A percentile compares a stretch with the other conserved stretches of the same genome.
These are phyloP conservation scores for Lacanobia wlatinum DNA, from an alignment of 2,888 invertebrate genomes.

Conservation along the genomic window DNA sequence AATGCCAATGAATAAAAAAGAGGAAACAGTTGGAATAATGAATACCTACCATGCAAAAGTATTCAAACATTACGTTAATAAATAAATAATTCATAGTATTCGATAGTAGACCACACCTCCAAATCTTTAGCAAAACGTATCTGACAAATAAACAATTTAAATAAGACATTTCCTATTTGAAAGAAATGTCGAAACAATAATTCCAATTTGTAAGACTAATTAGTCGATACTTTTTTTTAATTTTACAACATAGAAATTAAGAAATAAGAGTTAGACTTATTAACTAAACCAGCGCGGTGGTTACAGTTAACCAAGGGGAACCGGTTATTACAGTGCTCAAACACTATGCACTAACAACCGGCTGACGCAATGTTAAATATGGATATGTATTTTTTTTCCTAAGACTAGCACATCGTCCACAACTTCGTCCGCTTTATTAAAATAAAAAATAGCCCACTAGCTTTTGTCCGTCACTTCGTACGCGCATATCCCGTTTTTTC, in stretches of 20 bases:
- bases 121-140: neutral
- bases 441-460: no score
- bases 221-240: conserved; percentile 38
- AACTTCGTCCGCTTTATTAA: no score
- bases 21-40: neutral
- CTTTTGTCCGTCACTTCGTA: no score
- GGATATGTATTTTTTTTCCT: neutral
- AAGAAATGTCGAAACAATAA: conserved; percentile 25
- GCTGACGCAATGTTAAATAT: conserved; percentile 14
- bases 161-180: conserved; percentile 2
- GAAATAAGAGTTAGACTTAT: conserved; percentile 26
- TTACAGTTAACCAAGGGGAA: conserved; percentile 33
- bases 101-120: neutral
- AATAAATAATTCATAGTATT: neutral
- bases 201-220: conserved; percentile 46
- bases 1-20: neutral
- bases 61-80: neutral
- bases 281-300: conserved; percentile 1
- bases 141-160: conserved; percentile 6
- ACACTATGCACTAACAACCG: conserved; percentile 28
- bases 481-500: no score
- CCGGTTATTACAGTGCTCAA: conserved; percentile 34
- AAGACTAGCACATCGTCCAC: no score
- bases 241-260: conserved; percentile 29
- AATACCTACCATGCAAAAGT: neutral